Base-by-base conservation (phyloP, 2,113 vertebrate genomes). In the Clinocottus analis region DNA sequence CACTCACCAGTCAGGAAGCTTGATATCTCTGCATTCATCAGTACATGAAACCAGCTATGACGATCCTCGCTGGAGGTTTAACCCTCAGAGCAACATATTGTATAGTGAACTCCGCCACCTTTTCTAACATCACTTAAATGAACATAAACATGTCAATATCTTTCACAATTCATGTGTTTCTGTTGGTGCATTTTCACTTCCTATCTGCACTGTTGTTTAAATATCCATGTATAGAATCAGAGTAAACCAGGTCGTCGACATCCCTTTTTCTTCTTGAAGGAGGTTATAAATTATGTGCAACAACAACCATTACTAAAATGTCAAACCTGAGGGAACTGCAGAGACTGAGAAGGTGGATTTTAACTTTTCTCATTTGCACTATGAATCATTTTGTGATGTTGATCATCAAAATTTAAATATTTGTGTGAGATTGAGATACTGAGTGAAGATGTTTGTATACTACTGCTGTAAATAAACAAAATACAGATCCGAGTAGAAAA, bases 381-480 rank as follows among this genome's bases (percentile, higher is more conserved):
- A 47, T 72, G 2, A 10, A 53, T 23, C 53, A 53, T 25, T 43
- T 45, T 41, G 58, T 53, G 1, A 33, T 14, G 23, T 25, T 84
- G 45, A 45, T 67, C 10, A 62, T 55, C 0, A 19, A 56, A 63
- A 58, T 3, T 25, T 0, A 27, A 45, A 45, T 39, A 74, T 55
- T 69, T 77, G 33, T 59, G 41, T 60, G 53, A 21, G 14, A 41
- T 2, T 10, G 14, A 31, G 11, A 13, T 45, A 13, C 27, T 10
- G 27, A 25, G 10, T 68, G 47, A 9, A 6, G 41, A 29, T 60
- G 14, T 82, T 63, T 85, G 87, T 77, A 4, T 82, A 82, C 2
- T 23, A 29, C 23, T 59, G 69, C 51, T 72, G 61, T 75, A 82
- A 89, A 85, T 43, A 68, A 68, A 68, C 17, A 33, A 13, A 33